A percentile compares a stretch with the other conserved stretches of the same genome.
Evolutionary conservation across 2,797 vertebrate genomes (phyloP).

Genomic region (Carduelis carduelis): DNA sequence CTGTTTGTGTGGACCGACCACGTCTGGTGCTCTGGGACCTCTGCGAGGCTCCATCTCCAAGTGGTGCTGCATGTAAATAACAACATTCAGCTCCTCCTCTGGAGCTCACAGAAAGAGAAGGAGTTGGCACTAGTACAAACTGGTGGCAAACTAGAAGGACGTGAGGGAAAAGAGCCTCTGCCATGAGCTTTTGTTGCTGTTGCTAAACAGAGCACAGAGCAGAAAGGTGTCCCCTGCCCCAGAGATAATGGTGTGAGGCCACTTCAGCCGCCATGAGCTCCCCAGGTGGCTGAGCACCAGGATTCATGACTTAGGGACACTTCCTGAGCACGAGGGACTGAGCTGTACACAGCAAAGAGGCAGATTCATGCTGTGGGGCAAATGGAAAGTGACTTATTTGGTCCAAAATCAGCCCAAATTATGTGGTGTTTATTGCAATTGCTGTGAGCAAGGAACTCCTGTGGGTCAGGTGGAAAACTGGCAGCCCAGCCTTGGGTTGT

Average conservation of each 20-base stretch:
- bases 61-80: conserved; percentile 14
- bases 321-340: background rate
- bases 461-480: background rate
- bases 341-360: accelerated
- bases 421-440: background rate
- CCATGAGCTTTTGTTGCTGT: background rate
- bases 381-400: background rate
- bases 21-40: conserved; percentile 1
- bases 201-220: background rate
- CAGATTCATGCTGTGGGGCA: background rate
- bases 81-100: background rate
- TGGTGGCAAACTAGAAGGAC: background rate
- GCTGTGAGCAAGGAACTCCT: background rate
- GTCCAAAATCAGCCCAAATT: background rate
- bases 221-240: background rate
- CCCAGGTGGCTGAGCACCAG: background rate
- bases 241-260: accelerated
- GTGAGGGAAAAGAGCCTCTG: background rate
- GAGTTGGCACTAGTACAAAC: background rate
- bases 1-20: background rate
- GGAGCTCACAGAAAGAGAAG: background rate
- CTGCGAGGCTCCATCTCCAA: background rate
- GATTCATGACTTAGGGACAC: accelerated
- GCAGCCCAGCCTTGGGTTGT: background rate
- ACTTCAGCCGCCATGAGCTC: background rate